Evolutionary conservation across 2,797 vertebrate species (phyloP).

Genomic region (Fundulus diaphanus): DNA sequence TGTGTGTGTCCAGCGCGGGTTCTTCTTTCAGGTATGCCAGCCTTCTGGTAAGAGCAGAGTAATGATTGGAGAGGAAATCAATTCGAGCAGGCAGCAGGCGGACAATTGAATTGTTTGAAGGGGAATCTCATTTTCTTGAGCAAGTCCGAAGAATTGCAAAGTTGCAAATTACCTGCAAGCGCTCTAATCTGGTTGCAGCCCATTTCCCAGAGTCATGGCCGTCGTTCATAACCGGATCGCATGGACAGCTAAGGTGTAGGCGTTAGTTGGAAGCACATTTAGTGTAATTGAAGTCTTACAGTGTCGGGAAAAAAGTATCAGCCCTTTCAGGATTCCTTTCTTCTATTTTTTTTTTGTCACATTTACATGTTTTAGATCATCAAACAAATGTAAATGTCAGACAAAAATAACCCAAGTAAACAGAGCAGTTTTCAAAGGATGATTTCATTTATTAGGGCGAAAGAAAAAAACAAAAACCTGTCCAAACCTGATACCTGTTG

Average conservation of each 20-base stretch:
- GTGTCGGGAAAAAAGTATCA: background rate
- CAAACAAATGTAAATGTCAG: background rate
- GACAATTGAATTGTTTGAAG: constrained; percentile 77
- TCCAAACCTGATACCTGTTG: too few relatives aligned
- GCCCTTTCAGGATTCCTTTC: background rate
- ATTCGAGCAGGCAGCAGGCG: constrained; percentile 59
- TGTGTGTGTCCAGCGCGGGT: background rate
- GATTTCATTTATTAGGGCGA: background rate
- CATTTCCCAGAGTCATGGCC: constrained; percentile 43
- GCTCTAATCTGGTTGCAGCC: constrained; percentile 57
- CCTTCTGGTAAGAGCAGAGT: constrained; percentile 66
- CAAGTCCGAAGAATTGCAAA: constrained; percentile 45
- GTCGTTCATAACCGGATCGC: constrained; percentile 49
- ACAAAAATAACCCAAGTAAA: background rate
- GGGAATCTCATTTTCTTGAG: constrained; percentile 68
- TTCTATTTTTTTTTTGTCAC: background rate
- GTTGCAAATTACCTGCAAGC: constrained; percentile 53
- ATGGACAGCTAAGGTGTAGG: constrained; percentile 41
- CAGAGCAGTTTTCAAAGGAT: background rate
- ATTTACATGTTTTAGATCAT: background rate
- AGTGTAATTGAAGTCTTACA: constrained; percentile 39
- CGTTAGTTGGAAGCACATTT: constrained; percentile 36
- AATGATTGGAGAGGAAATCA: constrained; percentile 66
- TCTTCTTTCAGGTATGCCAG: constrained; percentile 35
- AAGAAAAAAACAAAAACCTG: too few relatives aligned